Base-by-base conservation (phyloP, 2,888 invertebrate species). In the Drosophila anceps region DNA sequence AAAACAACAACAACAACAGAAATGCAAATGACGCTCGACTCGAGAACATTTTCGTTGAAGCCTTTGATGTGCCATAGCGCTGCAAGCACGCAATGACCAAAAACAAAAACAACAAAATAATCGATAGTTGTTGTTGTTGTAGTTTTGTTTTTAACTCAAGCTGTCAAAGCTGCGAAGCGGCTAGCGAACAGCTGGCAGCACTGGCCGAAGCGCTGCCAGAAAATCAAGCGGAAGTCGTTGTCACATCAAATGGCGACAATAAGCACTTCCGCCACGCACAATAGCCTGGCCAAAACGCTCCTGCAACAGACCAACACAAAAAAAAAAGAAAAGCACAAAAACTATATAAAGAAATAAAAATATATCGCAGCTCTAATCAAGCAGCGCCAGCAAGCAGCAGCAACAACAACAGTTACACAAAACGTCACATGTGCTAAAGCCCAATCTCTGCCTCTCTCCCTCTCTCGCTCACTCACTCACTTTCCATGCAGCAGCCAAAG, bases 221-320 rank as follows among this genome's bases (percentile, higher is more conserved):
- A 24, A 51, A 18, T 39, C 61, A 58, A 68, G 53, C 81, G 90
- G 85, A 86, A 86, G 90, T 90, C 84, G 84, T 90, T 90, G 86
- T 78, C 87, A 83, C 85, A 81, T 90, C 90, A 88, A 80, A 90
- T 86, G 90, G 84, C 80, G 86, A 90, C 85, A 86, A 90, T 76
- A 76, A 88, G 81, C 87, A 83, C 88, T 85, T 86, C 85, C 85
- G 82, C 63, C 57, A 62, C 43, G 61, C 64, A 72, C 63, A 74
- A 80, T 24, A 74, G 86, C 84, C 51, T 9, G 15, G 35, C 27
- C 24, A 54, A 53, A 35, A 54, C 7, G 8, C 9, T 51, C 51
- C 46, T 51, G 18, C 13, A 51, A 7, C 57, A 59, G 37, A n/a
- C 44, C 20, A 31, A 33, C 33, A 35, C 50, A 10, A 41, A 50